Base-by-base conservation (phyloP, 2,888 invertebrate genomes). In the Drosophila affinis region DNA sequence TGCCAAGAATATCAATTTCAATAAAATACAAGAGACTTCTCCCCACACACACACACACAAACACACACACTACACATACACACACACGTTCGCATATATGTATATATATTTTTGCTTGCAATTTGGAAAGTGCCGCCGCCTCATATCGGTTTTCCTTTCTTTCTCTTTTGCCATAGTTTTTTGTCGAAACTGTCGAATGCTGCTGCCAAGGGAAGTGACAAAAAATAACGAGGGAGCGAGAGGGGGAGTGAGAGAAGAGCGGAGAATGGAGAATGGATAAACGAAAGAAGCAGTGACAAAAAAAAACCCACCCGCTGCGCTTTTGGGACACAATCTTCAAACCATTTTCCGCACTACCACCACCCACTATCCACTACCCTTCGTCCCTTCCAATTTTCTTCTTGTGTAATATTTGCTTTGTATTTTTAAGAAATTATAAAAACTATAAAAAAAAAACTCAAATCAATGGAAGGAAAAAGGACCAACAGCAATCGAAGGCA, bases 371-470 rank as follows among this genome's bases (percentile, higher is more conserved):
- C 21, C 12, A 9, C 39, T 6, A 12, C 18, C 12, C n/a, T 12
- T 9, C 51, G 6, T 10, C 18, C n/a, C 55, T 21, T 32, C 24
- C 61, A 56, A 61, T 49, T 34, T 32, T 52, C 70, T 62, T 65
- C 61, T 68, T 78, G 57, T 67, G 58, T 72, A 81, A 68, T 86
- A 72, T 88, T 82, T 86, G 82, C 88, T 88, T 72, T 83, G 88
- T 88, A 82, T 86, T 83, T 88, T 88, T 79, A 77, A 83, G 75
- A 88, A 86, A 83, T 83, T 88, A 83, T 79, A 83, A 88, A 85
- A 75, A 74, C 76, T 55, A 76, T 72, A 51, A 21, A 24, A n/a
- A 17, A 63, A 47, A 63, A 48, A 48, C 49, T 2, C 53, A 32
- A 56, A 12, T 18, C 34, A 17, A 14, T 24, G 21, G 17, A 21